Base-by-base conservation (phyloP, 2,797 vertebrate species). In the Zalophus californianus region DNA sequence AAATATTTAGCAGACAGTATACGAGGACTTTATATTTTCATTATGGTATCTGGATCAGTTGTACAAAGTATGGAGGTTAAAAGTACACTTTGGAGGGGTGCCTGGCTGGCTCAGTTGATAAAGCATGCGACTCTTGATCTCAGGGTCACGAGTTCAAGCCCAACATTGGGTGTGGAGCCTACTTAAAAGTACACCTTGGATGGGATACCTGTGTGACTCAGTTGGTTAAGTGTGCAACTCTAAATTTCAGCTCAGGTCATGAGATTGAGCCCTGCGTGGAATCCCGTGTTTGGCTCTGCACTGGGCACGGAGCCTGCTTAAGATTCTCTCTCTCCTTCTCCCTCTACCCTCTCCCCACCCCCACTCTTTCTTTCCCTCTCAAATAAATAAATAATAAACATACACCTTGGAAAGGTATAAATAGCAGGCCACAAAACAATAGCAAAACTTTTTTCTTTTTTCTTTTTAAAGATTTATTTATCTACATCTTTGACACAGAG, bases 1-100 rank as follows among this genome's bases (percentile, higher is more conserved):
- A 93, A 94, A 70, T 94, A 29, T 79, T 93, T 92, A 94, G 15
- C 20, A 95, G 29, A 56, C 18, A 82, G 27, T 85, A 54, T 15
- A 35, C 23, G 50, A 79, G 8, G 14, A 70, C 41, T 50, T 85
- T 92, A 18, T 86, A 48, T 44, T 86, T 93, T 89, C 48, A 7
- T 68, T 93, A 70, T 7, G 73, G 14, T 62, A 94, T n/a, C 38
- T 89, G 44, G 27, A 41, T 38, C 48, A 89, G 9, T 60, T 91
- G 10, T 73, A 58, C 21, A 91, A 48, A 84, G 21, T 89, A 52
- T 87, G 10, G 27, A 82, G 13, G 16, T 90, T 94, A 89, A 97
- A 93, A 78, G 25, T 70, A 78, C 9, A 68, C 23, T 1, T 78
- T 58, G 54, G 50, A 93, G 54, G 32, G 32, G 66, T 35, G 18